A percentile compares a stretch with the other conserved stretches of the same genome.
phyloP scores from a whole-genome alignment of 2,888 invertebrate species.

The Boloria selene region DNA sequence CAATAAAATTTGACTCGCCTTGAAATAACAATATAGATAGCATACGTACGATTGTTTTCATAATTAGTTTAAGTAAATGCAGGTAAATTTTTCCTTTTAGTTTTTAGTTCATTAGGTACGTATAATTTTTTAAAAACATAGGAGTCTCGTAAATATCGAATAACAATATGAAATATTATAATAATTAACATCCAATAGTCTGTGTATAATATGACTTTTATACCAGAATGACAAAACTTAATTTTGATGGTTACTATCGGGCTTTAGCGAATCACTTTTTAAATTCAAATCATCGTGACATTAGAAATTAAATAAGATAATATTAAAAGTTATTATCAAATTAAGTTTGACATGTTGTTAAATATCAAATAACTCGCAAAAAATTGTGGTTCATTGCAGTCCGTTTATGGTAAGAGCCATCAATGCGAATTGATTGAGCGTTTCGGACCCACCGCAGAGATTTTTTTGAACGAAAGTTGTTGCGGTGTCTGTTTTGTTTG shows the following conservation, averaged over 20 bases:
- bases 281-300: neutral
- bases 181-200: too few relatives aligned
- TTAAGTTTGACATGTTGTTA: slow-evolving; percentile 18
- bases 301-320: neutral
- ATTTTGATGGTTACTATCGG: too few relatives aligned
- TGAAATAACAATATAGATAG: neutral
- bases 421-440: slow-evolving; percentile 17
- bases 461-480: slow-evolving; percentile 7
- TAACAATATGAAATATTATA: too few relatives aligned
- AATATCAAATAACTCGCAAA: slow-evolving; percentile 27
- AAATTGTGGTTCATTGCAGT: slow-evolving; percentile 20
- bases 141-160: too few relatives aligned
- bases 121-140: too few relatives aligned
- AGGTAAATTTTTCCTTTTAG: too few relatives aligned
- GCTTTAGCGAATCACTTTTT: neutral
- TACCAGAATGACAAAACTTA: too few relatives aligned
- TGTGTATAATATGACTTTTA: too few relatives aligned
- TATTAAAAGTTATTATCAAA: slow-evolving; percentile 2
- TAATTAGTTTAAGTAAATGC: neutral
- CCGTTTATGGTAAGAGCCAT: slow-evolving; percentile 20
- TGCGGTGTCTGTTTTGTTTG: neutral
- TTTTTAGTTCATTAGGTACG: too few relatives aligned
- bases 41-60: neutral
- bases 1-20: slow-evolving; percentile 24
- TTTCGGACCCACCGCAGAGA: slow-evolving; percentile 24